A percentile compares a stretch with the other conserved stretches of the same genome.
phyloP scores from a whole-genome alignment of 2,888 invertebrate species.

The Meteorus colon region DNA sequence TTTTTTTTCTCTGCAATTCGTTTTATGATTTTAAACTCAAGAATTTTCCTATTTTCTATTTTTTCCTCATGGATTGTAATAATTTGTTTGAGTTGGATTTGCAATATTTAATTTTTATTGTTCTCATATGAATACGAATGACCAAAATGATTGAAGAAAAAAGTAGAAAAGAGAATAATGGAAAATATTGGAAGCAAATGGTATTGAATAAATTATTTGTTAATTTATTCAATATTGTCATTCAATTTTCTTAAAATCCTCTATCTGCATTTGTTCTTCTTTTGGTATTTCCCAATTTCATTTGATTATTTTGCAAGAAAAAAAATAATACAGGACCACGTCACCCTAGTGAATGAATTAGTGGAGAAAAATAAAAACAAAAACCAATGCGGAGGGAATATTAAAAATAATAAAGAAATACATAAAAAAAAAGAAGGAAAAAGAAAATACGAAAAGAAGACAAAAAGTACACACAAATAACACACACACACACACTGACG shows the following conservation, averaged over 20 bases:
- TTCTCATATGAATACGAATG: not conserved
- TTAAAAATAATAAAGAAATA: not conserved
- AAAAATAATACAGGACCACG: not conserved
- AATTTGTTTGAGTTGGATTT: not conserved
- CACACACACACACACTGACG: not conserved
- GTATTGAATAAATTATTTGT: not conserved
- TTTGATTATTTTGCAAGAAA: not conserved
- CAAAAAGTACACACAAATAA: not conserved
- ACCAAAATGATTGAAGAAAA: not conserved
- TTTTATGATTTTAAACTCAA: not conserved
- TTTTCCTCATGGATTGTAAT: not conserved
- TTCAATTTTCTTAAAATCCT: not conserved
- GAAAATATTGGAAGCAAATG: not conserved
- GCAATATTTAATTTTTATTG: not conserved
- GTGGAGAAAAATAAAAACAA: not conserved
- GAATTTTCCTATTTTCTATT: conserved; percentile 1
- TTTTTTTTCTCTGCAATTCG: not conserved
- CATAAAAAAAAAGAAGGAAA: not conserved
- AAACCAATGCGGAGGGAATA: not conserved
- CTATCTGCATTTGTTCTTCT: not conserved
- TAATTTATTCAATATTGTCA: not conserved
- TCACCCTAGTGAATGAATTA: not conserved
- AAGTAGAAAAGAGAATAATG: not conserved
- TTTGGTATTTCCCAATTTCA: not conserved
- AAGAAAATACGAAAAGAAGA: not conserved